Conservation (phyloP, 2,888 invertebrate genomes). For the Drosophila paucipuncta region DNA sequence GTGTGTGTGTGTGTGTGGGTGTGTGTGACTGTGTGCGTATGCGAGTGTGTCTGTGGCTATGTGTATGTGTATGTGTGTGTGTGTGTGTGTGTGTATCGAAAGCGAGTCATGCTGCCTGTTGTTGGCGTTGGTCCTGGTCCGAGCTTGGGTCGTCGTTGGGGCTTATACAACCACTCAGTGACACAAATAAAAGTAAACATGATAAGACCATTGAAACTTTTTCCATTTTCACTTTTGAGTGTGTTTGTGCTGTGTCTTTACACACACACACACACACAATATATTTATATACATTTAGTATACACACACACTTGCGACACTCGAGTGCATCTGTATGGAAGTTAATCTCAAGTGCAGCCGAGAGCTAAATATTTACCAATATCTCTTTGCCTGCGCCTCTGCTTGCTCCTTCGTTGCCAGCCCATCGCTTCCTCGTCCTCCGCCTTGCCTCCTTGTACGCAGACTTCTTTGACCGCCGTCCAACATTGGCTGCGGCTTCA, state of each 20-base stretch:
- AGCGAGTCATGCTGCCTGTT: conserved; percentile 9
- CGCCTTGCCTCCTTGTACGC: conserved; percentile 16
- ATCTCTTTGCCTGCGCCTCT: conserved; percentile 27
- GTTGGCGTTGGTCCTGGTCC: conserved; percentile 33
- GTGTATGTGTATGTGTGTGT: conserved; percentile 2
- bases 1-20: neutral
- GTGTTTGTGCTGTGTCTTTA: conserved; percentile 73
- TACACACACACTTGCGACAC: conserved; percentile 15
- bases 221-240: conserved; percentile 81
- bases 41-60: conserved; percentile 26
- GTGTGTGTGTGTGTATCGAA: conserved; percentile 15
- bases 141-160: conserved; percentile 41
- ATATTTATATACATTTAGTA: neutral
- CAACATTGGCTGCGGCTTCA: conserved; percentile 36
- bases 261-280: conserved; percentile 26
- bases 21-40: neutral
- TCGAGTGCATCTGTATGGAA: conserved; percentile 58
- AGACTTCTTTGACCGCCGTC: conserved; percentile 59
- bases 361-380: conserved; percentile 79
- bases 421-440: neutral
- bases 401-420: neutral
- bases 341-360: conserved; percentile 80
- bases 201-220: conserved; percentile 81
- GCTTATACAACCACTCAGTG: conserved; percentile 81
- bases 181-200: conserved; percentile 81